Conservation (phyloP, 2,888 invertebrate genomes). For the Lasius fuliginosus region DNA sequence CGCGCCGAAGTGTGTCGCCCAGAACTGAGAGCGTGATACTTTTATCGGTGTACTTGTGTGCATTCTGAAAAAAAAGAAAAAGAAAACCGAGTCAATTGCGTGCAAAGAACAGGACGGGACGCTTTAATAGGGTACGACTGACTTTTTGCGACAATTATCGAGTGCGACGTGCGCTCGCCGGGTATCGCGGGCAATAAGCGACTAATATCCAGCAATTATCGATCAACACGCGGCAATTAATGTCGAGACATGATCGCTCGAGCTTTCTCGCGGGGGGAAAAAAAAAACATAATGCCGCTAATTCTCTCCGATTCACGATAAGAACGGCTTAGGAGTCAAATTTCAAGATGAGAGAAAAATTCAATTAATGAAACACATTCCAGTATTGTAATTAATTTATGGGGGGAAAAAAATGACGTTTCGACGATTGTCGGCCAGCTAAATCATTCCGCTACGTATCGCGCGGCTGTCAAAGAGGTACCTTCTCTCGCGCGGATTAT, state of each 20-base stretch:
- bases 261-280: background rate
- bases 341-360: background rate
- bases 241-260: constrained; percentile 11
- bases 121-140: constrained; percentile 31
- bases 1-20: constrained; percentile 24
- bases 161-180: constrained; percentile 20
- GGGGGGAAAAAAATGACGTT: no score
- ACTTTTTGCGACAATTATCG: constrained; percentile 47
- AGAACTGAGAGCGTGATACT: constrained; percentile 1
- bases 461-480: background rate
- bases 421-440: background rate
- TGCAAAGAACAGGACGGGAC: background rate
- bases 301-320: background rate
- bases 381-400: background rate
- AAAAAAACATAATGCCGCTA: background rate
- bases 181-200: constrained; percentile 29
- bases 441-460: background rate
- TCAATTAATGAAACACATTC: background rate
- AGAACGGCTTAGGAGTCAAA: background rate
- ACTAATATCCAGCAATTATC: constrained; percentile 45
- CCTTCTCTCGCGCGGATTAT: background rate
- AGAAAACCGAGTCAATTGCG: constrained; percentile 34
- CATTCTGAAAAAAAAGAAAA: background rate
- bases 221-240: constrained; percentile 48
- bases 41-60: constrained; percentile 6